Conservation (phyloP, 1,140 invertebrate genomes). For the Thaumetopoea pityocampa region DNA sequence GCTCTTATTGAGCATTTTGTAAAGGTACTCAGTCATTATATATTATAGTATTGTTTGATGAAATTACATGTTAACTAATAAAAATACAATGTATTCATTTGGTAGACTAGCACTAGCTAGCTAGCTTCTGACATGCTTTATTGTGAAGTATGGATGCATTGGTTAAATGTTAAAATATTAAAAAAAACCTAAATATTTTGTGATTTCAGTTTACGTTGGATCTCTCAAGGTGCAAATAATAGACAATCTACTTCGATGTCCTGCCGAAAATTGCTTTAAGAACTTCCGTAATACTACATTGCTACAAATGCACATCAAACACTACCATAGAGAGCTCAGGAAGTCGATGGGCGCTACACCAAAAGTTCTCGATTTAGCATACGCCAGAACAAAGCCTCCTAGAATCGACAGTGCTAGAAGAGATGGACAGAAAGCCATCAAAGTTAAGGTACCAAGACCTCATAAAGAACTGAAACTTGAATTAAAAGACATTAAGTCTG, state of each 20-base stretch:
- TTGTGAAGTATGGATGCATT: no score
- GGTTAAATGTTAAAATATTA: no score
- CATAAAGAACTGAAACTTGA: conserved; percentile 39
- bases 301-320: conserved; percentile 93
- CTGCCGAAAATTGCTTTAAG: conserved; percentile 89
- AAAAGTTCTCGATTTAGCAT: conserved; percentile 90
- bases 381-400: conserved; percentile 77
- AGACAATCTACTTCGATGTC: conserved; percentile 86
- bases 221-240: conserved; percentile 82
- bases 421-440: conserved; percentile 34
- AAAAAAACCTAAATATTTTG: no score
- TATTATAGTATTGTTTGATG: no score
- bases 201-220: conserved; percentile 79
- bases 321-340: conserved; percentile 89
- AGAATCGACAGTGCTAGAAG: conserved; percentile 18
- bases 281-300: conserved; percentile 93
- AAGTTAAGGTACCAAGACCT: conserved; percentile 41
- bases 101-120: no score
- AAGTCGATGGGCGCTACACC: conserved; percentile 86
- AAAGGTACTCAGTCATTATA: no score
- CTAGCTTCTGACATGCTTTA: no score
- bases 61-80: no score
- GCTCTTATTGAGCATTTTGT: no score
- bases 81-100: no score
- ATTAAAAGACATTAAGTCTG: conserved; percentile 26